Base-by-base conservation (phyloP, 2,113 vertebrate genomes). In the Gnathonemus echidnorhynchus region DNA sequence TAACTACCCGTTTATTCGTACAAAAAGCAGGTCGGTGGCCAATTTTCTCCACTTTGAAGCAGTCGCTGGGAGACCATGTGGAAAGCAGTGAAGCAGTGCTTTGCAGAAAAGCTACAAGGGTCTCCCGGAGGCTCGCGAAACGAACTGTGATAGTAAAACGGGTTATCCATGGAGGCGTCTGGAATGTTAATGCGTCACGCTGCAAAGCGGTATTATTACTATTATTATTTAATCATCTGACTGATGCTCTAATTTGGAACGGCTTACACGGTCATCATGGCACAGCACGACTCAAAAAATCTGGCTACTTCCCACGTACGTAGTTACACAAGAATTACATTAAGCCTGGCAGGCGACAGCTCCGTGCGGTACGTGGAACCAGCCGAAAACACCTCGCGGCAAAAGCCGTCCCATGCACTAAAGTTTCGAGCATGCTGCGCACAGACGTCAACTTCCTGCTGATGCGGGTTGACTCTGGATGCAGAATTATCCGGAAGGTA, bases 181-280 rank as follows among this genome's bases (percentile, higher is more conserved):
- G 50, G 31, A 35, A 87, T n/a, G 83, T 53, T 87, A 87, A 53
- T 39, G 27, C 50, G 86, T 53, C 86, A 87, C 5, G 50, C 50
- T 21, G 86, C 31, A 87, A 19, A 87, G 48, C 13, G 13, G 49
- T n/a, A 53, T 87, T 87, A 53, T 53, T 87, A 87, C 48, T 87
- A 19, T 87, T 87, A 87, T 87, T 87, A 53, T 53, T 87, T 87
- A 87, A 87, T 87, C 86, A 53, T 87, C 50, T 53, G 86, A 53
- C 50, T 87, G 83, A 85, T 48, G 45, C 83, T 85, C 83, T 85
- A 85, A 85, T 85, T 85, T 48, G 83, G 19, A 85, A 24, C 7
- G 83, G 42, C 45, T 85, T 85, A 48, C 83, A 85, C 83, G 83
- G 83, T 46, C 83, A 80, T 80, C 74, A 85, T 21, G 1, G 83